Conservation (phyloP, 37 sponge, comb jelly and placozoan genomes). For the Bolinopsis microptera region DNA sequence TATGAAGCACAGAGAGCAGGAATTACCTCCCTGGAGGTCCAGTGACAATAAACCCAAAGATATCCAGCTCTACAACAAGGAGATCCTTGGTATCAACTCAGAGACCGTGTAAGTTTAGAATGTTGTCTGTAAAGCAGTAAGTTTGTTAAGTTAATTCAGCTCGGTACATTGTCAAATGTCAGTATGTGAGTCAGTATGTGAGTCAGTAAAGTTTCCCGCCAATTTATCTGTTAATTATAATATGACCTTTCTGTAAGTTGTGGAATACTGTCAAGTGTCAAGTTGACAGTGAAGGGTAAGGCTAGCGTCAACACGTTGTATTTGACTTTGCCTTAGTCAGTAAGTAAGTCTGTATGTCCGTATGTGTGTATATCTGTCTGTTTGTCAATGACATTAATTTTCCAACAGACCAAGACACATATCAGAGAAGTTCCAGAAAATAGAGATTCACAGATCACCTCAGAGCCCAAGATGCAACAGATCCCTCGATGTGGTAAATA, state of each 20-base stretch:
- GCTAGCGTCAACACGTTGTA: too few species aligned
- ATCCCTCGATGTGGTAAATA: neutral
- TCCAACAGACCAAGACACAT: conserved; percentile 23
- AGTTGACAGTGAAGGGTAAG: too few species aligned
- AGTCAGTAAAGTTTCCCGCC: too few species aligned
- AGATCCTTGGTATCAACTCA: conserved; percentile 34
- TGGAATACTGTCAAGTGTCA: too few species aligned
- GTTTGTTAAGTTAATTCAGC: neutral
- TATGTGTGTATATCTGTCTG: too few species aligned
- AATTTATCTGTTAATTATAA: too few species aligned
- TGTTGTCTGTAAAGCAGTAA: neutral
- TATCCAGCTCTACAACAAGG: conserved; percentile 60
- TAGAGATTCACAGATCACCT: conserved; percentile 11
- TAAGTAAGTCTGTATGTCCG: too few species aligned
- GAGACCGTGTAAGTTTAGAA: conserved; percentile 56
- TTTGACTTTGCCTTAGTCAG: too few species aligned
- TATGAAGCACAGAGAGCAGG: conserved; percentile 61
- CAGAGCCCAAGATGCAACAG: neutral
- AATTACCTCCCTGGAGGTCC: conserved; percentile 43
- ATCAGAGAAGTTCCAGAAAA: conserved; percentile 49
- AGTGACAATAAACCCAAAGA: conserved; percentile 53
- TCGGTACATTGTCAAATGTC: neutral
- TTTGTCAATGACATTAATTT: neutral
- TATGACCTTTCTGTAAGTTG: too few species aligned
- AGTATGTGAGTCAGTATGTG: too few species aligned